Base-by-base conservation (phyloP, 92 coral and sea anemone species). In the Pocillopora meandrina region DNA sequence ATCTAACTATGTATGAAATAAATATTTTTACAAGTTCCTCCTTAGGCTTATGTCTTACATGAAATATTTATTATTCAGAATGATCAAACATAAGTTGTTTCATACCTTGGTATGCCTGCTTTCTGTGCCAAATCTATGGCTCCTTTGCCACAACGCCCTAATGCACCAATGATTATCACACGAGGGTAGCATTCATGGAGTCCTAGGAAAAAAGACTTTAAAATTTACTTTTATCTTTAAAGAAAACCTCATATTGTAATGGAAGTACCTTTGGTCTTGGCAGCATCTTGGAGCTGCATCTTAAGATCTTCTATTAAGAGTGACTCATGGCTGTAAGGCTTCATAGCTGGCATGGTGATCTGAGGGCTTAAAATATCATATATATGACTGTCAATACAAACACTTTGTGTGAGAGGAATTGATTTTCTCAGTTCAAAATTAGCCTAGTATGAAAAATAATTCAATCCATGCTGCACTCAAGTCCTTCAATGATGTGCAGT, bases 111-210 rank as follows among this genome's bases (percentile, higher is more conserved):
- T 80, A 93, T 89, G 61, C 93, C 95, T 26, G 78, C 78, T 62
- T 91, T 89, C 84, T 76, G 83, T 1, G 94, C 94, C 78, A 93
- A 86, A 66, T 93, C 97, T 75, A 93, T 20, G 34, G 95, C 86
- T 47, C 89, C 90, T 60, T 70, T 78, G 9, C 97, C 97, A 87
- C 95, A 93, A 31, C 93, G 93, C 3, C 97, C 97, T 20, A 91
- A 74, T 19, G 95, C 95, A 80, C 97, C 97, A 77, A 93, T 83
- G 63, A 92, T 93, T 60, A 93, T 77, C 20, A 93, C 76, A 21
- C 86, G 83, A 57, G 95, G 95, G 62, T 78, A 65, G 19, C 58
- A 68, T 15, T 79, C 88, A 64, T 88, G n/a, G 55, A 82, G 90
- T 59, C 95, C 95, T 90, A 58, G 49, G 21, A 74, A 72, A 13